Evolutionary conservation across 2,113 vertebrate genomes (phyloP).

Genomic region (Anser brachyrhynchus): DNA sequence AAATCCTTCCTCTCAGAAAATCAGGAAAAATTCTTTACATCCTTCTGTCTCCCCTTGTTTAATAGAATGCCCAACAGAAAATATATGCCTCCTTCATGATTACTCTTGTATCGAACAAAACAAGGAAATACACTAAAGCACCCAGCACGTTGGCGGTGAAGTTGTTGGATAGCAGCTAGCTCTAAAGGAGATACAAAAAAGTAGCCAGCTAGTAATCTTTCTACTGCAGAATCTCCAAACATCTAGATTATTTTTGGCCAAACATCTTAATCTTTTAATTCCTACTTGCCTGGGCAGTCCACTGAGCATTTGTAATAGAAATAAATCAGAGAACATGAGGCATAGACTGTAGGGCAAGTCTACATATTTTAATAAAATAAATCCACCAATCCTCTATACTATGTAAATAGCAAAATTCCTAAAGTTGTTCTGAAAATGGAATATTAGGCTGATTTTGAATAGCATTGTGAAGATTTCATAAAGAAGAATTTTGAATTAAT

Average conservation of each 20-base stretch:
- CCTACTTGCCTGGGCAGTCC: not conserved
- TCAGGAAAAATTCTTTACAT: not conserved
- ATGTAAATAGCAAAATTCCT: not conserved
- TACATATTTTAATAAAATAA: not conserved
- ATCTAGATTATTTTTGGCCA: not conserved
- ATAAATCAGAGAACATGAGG: rapidly evolving
- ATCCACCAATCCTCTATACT: not conserved
- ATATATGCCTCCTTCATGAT: not conserved
- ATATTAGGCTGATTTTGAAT: not conserved
- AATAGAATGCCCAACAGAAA: not conserved
- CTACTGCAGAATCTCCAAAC: not conserved
- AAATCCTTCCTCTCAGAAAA: not conserved
- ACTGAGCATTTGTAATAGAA: not conserved
- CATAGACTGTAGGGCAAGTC: not conserved
- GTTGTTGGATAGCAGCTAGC: not conserved
- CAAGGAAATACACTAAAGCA: not conserved
- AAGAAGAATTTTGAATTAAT: not conserved
- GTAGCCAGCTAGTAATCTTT: not conserved
- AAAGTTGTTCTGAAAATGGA: not conserved
- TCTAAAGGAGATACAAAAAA: not conserved
- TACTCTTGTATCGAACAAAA: not conserved
- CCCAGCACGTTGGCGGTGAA: not conserved
- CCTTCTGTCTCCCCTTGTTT: not conserved
- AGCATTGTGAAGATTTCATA: not conserved
- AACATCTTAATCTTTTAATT: not conserved